Percentiles rank a stretch among this genome's conserved stretches.
phyloP scores from a whole-genome alignment of 2,113 vertebrate species.

The Guaruba guarouba region DNA sequence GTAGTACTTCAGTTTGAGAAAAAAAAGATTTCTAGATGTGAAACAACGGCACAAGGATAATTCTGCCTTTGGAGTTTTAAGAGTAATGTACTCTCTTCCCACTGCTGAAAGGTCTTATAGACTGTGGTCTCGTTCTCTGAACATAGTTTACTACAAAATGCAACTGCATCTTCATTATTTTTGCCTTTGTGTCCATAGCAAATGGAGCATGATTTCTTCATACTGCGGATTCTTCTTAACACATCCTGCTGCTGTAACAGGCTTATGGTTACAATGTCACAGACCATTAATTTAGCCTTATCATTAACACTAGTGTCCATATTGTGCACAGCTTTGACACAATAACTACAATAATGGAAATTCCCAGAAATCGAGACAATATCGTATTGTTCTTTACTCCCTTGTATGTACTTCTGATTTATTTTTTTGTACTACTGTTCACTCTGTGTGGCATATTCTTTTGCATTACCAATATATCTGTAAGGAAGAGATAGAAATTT shows the following conservation, averaged over 20 bases:
- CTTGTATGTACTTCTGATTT: not conserved
- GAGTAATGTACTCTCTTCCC: not conserved
- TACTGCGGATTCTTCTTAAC: not conserved
- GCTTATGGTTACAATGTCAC: not conserved
- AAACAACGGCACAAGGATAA: not conserved
- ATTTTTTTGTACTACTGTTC: not conserved
- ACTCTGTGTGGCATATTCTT: not conserved
- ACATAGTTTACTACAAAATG: not conserved
- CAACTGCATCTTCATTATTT: not conserved
- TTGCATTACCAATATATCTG: not conserved
- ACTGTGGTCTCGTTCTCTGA: not conserved
- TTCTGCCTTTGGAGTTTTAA: not conserved
- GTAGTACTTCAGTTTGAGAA: not conserved
- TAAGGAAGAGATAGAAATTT: not conserved
- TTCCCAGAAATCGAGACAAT: not conserved
- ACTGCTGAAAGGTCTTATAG: not conserved
- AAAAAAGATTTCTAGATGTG: not conserved
- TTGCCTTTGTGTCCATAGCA: not conserved
- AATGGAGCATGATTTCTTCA: not conserved
- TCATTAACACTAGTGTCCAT: not conserved
- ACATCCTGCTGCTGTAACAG: not conserved
- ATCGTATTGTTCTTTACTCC: not conserved
- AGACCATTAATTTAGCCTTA: not conserved
- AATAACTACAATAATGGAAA: not conserved
- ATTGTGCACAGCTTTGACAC: not conserved